Conservation (phyloP, 2,113 vertebrate species). For the Chlamydotis undulata region DNA sequence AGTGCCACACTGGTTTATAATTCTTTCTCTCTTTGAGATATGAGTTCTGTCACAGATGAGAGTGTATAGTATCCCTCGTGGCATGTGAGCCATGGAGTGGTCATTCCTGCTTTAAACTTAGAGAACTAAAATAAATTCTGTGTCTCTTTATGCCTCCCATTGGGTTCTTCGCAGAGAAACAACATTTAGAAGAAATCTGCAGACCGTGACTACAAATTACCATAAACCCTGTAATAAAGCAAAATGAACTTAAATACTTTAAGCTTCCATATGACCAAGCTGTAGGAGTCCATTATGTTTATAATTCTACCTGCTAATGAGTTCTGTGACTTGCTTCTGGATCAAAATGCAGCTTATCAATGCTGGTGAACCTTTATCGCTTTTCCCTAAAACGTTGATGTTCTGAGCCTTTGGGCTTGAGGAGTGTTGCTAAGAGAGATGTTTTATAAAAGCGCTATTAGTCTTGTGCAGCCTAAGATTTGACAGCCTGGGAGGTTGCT, state of each 20-base stretch:
- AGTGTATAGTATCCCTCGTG: background rate
- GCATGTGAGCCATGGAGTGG: background rate
- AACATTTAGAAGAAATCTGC: slow-evolving; percentile 28
- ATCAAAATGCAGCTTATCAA: slow-evolving; percentile 54
- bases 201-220: slow-evolving; percentile 21
- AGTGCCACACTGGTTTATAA: background rate
- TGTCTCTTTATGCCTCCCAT: background rate
- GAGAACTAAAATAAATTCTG: slow-evolving; percentile 12
- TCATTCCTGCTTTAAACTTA: background rate
- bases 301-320: slow-evolving; percentile 60
- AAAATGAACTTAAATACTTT: slow-evolving; percentile 41
- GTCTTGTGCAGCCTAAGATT: slow-evolving; percentile 59
- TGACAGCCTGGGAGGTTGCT: slow-evolving; percentile 68
- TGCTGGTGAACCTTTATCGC: slow-evolving; percentile 38
- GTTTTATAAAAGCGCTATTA: slow-evolving; percentile 66
- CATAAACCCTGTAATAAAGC: slow-evolving; percentile 32
- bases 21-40: background rate
- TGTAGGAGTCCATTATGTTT: slow-evolving; percentile 36
- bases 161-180: background rate
- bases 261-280: slow-evolving; percentile 46
- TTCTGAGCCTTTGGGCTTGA: slow-evolving; percentile 49
- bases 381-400: slow-evolving; percentile 56
- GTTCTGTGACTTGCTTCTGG: slow-evolving; percentile 59
- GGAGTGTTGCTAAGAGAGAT: slow-evolving; percentile 46
- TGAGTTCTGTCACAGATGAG: background rate